These are phyloP conservation scores for Leptura quadrifasciata DNA, from an alignment of 2,888 invertebrate species.

Conservation along the genomic window DNA sequence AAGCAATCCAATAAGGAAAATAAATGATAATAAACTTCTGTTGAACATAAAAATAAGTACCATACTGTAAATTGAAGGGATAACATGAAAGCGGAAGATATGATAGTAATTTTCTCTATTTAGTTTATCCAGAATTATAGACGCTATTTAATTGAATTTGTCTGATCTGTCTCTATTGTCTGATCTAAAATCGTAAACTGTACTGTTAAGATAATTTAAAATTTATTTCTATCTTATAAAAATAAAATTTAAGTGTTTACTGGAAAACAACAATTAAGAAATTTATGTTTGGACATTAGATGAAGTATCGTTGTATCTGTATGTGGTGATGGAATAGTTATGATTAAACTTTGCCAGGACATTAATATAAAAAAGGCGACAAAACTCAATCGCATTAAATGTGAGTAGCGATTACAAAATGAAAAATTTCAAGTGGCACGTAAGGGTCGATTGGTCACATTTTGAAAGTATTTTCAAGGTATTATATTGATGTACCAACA, in stretches of 20 bases:
- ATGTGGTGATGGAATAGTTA: too few relatives aligned
- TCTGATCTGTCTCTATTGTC: neutral
- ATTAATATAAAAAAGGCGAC: too few relatives aligned
- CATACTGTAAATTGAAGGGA: neutral
- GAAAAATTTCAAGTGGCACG: too few relatives aligned
- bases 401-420: too few relatives aligned
- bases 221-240: neutral
- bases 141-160: slow-evolving; percentile 2
- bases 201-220: neutral
- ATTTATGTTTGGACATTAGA: too few relatives aligned
- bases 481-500: too few relatives aligned
- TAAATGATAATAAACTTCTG: neutral
- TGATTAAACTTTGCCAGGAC: too few relatives aligned
- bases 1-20: neutral
- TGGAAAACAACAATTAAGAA: neutral
- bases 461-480: too few relatives aligned
- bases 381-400: too few relatives aligned
- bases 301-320: too few relatives aligned
- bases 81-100: slow-evolving; percentile 7
- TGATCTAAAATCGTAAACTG: neutral
- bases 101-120: neutral
- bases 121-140: neutral
- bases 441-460: too few relatives aligned
- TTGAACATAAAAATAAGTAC: neutral
- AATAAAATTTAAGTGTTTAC: neutral